Base-by-base conservation (phyloP, 2,888 invertebrate species). In the Volucella inflata region DNA sequence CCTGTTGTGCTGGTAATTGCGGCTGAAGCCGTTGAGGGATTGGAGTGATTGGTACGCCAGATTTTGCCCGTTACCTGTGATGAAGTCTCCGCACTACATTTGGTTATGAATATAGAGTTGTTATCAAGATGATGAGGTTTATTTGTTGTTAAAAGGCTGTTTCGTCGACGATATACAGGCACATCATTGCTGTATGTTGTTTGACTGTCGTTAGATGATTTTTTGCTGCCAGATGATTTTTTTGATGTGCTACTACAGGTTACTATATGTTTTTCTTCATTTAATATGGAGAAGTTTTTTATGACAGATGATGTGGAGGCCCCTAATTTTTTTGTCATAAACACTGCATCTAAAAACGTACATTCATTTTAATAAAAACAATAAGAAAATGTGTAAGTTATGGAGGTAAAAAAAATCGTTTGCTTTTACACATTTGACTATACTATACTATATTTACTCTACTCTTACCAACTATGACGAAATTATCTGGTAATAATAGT, bases 241-340 rank as follows among this genome's bases (percentile, higher is more conserved):
- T 76, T 76, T 2, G 70, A 57, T 36, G 46, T 14, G 11, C 36
- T 62, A 21, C 60, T 60, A 12, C 38, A 38, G 2, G 44, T n/a
- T 6, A 46, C 14, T n/a, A 48, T 53, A 2, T 76, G 62, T 38
- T 81, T 85, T 40, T 53, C 59, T 40, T 85, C 81, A 16, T 85
- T 85, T 81, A 85, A 77, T 16, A 85, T 85, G 0, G 85, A 85
- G 12, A 85, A 85, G 48, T 62, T 71, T 14, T 14, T 53, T 6
- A 46, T 8, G 10, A 62, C 11, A 3, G 70, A 8, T 1, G 75
- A 48, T 1, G 57, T 1, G 9, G 62, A 4, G 6, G 55, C 42
- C 4, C 14, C 8, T 44, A 51, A 57, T 11, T 48, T 79, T 30
- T 75, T 84, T 1, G 46, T 38, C 8, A 36, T 59, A 9, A 42